Evolutionary conservation across 2,797 vertebrate species (phyloP).

Genomic region (Paramormyrops hopkinsi): DNA sequence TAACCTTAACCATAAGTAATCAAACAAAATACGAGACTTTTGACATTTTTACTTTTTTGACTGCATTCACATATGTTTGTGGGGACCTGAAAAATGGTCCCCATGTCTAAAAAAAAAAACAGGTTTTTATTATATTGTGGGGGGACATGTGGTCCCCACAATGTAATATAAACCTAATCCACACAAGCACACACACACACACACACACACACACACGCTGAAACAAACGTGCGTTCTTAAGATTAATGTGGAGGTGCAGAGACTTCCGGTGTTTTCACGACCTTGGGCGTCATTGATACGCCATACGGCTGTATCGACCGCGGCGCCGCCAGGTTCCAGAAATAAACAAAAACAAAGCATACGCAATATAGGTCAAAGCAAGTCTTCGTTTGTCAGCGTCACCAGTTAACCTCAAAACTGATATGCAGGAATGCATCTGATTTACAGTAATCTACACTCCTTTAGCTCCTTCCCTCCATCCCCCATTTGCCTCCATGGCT

Average conservation of each 20-base stretch:
- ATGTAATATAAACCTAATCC: neutral
- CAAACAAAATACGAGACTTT: neutral
- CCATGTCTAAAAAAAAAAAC: neutral
- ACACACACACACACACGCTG: neutral
- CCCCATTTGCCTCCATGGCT: neutral
- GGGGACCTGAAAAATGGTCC: neutral
- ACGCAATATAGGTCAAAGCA: neutral
- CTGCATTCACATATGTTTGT: neutral
- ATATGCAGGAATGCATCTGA: neutral
- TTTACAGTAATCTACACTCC: neutral
- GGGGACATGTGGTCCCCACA: neutral
- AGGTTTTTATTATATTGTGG: neutral
- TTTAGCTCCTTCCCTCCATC: neutral
- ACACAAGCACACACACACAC: neutral
- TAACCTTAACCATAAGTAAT: neutral
- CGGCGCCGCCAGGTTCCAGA: neutral
- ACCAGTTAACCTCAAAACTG: neutral
- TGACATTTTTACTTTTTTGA: neutral
- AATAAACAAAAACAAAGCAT: neutral
- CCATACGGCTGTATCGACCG: neutral
- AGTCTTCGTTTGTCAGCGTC: neutral
- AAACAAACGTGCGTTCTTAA: neutral
- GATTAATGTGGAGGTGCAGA: neutral
- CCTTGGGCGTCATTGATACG: neutral
- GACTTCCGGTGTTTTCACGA: neutral